Percentiles rank a stretch among this genome's conserved stretches.
Conservation (phyloP, 2,113 vertebrate genomes). For the Benitochromis conjunctus region DNA sequence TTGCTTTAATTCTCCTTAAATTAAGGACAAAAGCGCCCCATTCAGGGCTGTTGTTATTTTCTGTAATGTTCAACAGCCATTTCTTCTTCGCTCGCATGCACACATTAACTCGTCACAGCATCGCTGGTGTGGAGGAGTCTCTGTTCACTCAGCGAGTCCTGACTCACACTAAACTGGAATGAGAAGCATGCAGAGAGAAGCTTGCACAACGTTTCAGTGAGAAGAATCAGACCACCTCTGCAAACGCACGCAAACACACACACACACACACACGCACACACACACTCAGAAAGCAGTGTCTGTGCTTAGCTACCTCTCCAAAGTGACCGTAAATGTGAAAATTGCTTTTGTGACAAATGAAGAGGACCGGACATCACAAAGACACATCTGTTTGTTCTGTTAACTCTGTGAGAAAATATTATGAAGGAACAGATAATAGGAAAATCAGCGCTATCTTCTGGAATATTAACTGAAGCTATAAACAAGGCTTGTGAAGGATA, state of each 20-base stretch:
- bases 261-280: not conserved
- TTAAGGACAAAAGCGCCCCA: not conserved
- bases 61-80: not conserved
- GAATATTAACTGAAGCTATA: conserved; percentile 46
- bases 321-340: not conserved
- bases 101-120: not conserved
- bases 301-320: not conserved
- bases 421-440: conserved; percentile 19
- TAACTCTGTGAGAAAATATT: conserved; percentile 28
- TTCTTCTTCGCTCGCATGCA: not conserved
- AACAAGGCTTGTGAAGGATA: conserved; percentile 47
- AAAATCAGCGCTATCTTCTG: conserved; percentile 15
- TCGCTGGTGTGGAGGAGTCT: conserved; percentile 25
- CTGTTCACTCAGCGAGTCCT: conserved; percentile 8
- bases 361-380: not conserved
- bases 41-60: not conserved
- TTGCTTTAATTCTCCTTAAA: not conserved
- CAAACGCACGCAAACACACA: not conserved
- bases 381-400: not conserved
- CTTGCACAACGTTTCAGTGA: conserved; percentile 55
- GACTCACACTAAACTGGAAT: conserved; percentile 47
- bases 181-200: conserved; percentile 31
- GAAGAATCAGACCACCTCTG: conserved; percentile 27
- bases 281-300: not conserved
- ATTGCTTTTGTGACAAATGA: not conserved